These are phyloP conservation scores for Typhlomys cinereus DNA, from an alignment of 2,113 vertebrate genomes.

Conservation along the genomic window DNA sequence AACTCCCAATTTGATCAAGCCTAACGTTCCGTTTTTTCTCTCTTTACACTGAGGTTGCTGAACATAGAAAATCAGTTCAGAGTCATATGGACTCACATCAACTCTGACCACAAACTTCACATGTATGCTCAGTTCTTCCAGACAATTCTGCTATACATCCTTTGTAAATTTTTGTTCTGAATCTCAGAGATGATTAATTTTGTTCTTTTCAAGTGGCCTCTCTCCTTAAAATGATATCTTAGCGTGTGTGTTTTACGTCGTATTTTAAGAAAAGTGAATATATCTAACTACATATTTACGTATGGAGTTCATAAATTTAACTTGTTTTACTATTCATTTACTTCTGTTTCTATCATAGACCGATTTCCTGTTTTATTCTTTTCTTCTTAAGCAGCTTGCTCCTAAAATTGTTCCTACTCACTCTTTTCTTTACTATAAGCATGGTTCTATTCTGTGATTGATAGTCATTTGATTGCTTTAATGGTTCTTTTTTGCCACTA, in stretches of 20 bases:
- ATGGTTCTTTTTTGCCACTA: background rate
- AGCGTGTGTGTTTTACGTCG: background rate
- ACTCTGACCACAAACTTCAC: background rate
- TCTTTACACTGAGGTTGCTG: background rate
- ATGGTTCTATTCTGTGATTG: background rate
- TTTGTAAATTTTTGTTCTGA: background rate
- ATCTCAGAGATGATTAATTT: too few species aligned
- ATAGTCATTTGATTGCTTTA: background rate
- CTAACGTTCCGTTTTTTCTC: background rate
- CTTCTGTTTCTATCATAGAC: background rate
- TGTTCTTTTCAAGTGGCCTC: too few species aligned
- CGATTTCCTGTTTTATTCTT: background rate
- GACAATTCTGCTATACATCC: background rate
- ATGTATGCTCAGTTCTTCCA: background rate
- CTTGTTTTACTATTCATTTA: background rate
- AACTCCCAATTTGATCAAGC: background rate
- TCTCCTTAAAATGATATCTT: background rate
- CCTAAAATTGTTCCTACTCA: background rate
- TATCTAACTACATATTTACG: background rate
- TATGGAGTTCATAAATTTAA: background rate
- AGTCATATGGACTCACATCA: background rate
- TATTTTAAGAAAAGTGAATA: constrained; percentile 12
- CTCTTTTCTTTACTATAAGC: background rate
- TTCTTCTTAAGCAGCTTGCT: background rate
- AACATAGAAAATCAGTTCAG: background rate